These are phyloP conservation scores for Calidris pugnax DNA, from an alignment of 2,113 vertebrate species.

Conservation along the genomic window DNA sequence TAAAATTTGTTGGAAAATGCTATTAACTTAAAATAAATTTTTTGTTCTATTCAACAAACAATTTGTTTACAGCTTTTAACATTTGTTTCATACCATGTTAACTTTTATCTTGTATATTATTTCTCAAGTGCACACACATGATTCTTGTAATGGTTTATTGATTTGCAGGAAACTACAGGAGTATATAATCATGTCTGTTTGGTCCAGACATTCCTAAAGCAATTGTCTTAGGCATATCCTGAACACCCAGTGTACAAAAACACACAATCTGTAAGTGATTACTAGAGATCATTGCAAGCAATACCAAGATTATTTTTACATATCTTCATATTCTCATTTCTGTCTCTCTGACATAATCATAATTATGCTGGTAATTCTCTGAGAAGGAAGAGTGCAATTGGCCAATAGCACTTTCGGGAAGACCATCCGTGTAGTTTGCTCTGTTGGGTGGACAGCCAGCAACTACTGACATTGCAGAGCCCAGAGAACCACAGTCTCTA, in stretches of 20 bases:
- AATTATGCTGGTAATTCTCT: neutral
- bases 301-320: neutral
- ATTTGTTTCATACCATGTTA: neutral
- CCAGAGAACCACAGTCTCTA: neutral
- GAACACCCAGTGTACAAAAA: neutral
- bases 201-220: conserved; percentile 20
- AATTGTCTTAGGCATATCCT: neutral
- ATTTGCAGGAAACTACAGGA: neutral
- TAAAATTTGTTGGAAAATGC: neutral
- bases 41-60: neutral
- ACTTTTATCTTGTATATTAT: neutral
- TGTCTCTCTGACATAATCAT: neutral
- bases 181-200: neutral
- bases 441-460: neutral
- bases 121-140: neutral
- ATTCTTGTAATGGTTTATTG: neutral
- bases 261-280: conserved; percentile 29
- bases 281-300: neutral
- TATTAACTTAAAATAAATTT: neutral
- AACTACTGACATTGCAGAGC: neutral
- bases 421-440: neutral
- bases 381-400: neutral
- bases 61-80: neutral
- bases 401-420: neutral
- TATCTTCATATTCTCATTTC: neutral